phyloP scores from a whole-genome alignment of 1,140 invertebrate genomes.

The Nymphalis io region DNA sequence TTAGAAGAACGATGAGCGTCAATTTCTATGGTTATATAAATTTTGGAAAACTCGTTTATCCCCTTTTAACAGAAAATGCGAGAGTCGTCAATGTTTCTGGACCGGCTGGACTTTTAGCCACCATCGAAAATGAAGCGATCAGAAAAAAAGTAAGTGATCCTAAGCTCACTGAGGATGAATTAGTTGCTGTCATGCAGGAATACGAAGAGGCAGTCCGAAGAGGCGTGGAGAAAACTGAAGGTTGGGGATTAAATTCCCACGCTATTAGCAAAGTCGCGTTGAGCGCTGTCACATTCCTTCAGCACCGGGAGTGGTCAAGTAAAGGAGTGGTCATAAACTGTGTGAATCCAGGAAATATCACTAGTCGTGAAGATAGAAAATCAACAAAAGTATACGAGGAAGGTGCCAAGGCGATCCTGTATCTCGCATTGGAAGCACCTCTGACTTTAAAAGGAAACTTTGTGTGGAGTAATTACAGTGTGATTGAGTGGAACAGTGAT shows the following conservation, averaged over 20 bases:
- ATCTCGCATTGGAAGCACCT: slow-evolving; percentile 70
- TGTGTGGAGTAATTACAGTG: slow-evolving; percentile 75
- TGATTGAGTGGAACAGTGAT: slow-evolving; percentile 74
- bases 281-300: slow-evolving; percentile 71
- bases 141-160: slow-evolving; percentile 66
- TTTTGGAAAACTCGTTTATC: slow-evolving; percentile 72
- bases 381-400: slow-evolving; percentile 66
- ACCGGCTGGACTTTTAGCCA: slow-evolving; percentile 66
- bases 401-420: slow-evolving; percentile 73
- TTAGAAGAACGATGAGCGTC: slow-evolving; percentile 63
- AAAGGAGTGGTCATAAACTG: slow-evolving; percentile 71
- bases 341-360: slow-evolving; percentile 67
- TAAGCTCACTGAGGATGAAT: slow-evolving; percentile 63
- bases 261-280: slow-evolving; percentile 72
- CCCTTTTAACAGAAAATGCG: slow-evolving; percentile 63
- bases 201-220: slow-evolving; percentile 67
- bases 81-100: slow-evolving; percentile 73
- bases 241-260: slow-evolving; percentile 64
- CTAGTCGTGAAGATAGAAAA: slow-evolving; percentile 58
- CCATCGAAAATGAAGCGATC: slow-evolving; percentile 66
- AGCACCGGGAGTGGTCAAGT: slow-evolving; percentile 66
- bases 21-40: slow-evolving; percentile 76
- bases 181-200: slow-evolving; percentile 68
- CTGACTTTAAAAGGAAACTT: slow-evolving; percentile 72
- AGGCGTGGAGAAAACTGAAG: slow-evolving; percentile 69